These are phyloP conservation scores for Nasonovia ribisnigri DNA, from an alignment of 2,888 invertebrate genomes.

Conservation along the genomic window DNA sequence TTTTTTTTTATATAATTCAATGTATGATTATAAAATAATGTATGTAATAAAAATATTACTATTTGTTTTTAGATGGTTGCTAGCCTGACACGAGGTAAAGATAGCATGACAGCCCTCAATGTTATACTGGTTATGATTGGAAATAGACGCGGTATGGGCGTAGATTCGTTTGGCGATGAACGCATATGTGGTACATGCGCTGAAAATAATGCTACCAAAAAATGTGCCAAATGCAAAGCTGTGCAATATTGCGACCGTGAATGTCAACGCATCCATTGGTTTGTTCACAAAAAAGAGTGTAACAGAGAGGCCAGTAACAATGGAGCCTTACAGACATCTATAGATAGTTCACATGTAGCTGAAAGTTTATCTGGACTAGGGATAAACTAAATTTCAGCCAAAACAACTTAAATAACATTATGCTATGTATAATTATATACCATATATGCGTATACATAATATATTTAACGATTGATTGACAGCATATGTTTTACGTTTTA, in stretches of 20 bases:
- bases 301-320: conserved; percentile 54
- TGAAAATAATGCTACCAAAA: conserved; percentile 89
- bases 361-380: conserved; percentile 54
- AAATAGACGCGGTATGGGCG: conserved; percentile 86
- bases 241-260: conserved; percentile 94
- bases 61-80: conserved; percentile 75
- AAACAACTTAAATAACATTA: background rate
- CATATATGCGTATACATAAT: background rate
- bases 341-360: conserved; percentile 54
- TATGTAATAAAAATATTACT: background rate
- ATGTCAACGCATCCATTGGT: conserved; percentile 95
- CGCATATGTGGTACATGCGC: conserved; percentile 88
- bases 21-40: background rate
- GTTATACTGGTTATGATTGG: conserved; percentile 87
- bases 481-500: background rate
- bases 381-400: conserved; percentile 10
- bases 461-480: background rate
- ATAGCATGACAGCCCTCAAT: conserved; percentile 79
- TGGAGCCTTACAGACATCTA: background rate
- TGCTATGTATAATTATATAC: background rate
- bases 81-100: conserved; percentile 82
- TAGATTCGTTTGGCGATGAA: conserved; percentile 71
- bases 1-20: background rate
- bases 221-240: conserved; percentile 94
- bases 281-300: conserved; percentile 89